A percentile compares a stretch with the other conserved stretches of the same genome.
Evolutionary conservation across 2,113 vertebrate species (phyloP).

Genomic region (Mesembrinibis cayennensis): DNA sequence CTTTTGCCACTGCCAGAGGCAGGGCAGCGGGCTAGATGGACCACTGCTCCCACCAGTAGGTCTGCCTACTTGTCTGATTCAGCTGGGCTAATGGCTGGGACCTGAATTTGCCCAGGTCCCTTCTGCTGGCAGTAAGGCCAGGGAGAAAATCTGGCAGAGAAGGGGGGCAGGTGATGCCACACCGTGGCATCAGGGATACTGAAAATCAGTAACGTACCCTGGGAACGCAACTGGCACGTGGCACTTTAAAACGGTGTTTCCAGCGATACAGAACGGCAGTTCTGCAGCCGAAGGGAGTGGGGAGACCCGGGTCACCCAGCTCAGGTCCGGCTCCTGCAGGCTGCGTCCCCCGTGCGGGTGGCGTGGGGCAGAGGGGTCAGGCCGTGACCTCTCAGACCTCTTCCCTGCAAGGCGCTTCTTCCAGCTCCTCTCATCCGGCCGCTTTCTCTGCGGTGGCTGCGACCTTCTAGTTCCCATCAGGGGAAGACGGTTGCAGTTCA

Average conservation of each 20-base stretch:
- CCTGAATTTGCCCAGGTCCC: background rate
- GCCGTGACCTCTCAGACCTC: background rate
- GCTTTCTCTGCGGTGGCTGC: rapidly evolving
- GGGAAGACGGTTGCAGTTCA: background rate
- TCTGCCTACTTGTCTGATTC: background rate
- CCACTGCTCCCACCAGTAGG: background rate
- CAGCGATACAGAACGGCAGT: background rate
- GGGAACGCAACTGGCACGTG: background rate
- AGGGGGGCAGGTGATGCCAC: background rate
- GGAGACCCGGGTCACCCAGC: background rate
- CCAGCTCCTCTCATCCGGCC: background rate
- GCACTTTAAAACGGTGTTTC: background rate
- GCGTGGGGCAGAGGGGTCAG: background rate
- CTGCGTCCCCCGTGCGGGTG: rapidly evolving
- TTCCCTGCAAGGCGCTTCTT: background rate
- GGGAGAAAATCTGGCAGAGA: background rate
- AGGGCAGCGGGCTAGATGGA: background rate
- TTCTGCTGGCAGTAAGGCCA: background rate
- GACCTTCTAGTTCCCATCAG: background rate
- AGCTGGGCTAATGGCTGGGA: background rate
- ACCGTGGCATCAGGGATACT: background rate
- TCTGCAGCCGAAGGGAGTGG: background rate
- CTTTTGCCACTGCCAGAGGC: background rate
- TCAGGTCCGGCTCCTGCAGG: background rate
- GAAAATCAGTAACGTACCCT: background rate